Conservation (phyloP, 2,888 invertebrate species). For the Diloba caeruleocephala region DNA sequence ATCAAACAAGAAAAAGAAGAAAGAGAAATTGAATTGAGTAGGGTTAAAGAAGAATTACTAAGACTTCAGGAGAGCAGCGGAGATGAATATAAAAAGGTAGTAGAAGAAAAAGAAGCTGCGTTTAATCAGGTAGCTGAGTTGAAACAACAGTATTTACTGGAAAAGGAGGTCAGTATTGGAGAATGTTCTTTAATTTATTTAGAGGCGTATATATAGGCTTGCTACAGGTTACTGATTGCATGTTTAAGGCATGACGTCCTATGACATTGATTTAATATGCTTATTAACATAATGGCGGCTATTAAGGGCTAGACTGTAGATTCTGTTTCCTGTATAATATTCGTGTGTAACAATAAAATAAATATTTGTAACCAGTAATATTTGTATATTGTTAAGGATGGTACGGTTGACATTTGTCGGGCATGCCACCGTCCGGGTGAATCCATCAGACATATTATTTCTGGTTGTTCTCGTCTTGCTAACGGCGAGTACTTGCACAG, state of each 20-base stretch:
- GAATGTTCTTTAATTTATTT: slow-evolving; percentile 4
- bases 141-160: slow-evolving; percentile 72
- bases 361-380: slow-evolving; percentile 13
- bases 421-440: too few relatives aligned
- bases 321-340: slow-evolving; percentile 9
- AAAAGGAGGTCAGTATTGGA: slow-evolving; percentile 79
- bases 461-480: too few relatives aligned
- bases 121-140: slow-evolving; percentile 73
- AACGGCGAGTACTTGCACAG: too few relatives aligned
- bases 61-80: slow-evolving; percentile 76
- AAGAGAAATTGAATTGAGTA: slow-evolving; percentile 73
- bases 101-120: slow-evolving; percentile 78
- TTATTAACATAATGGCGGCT: slow-evolving; percentile 16
- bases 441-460: too few relatives aligned
- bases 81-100: slow-evolving; percentile 77
- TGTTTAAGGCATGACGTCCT: slow-evolving; percentile 17
- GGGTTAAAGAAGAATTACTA: slow-evolving; percentile 75
- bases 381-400: too few relatives aligned
- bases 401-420: too few relatives aligned
- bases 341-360: slow-evolving; percentile 9
- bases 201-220: slow-evolving; percentile 33
- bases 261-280: slow-evolving; percentile 3
- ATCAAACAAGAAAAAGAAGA: slow-evolving; percentile 75
- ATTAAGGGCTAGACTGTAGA: background rate
- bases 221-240: slow-evolving; percentile 27